Conservation (phyloP, 92 coral and sea anemone species). For the Nematostella vectensis region DNA sequence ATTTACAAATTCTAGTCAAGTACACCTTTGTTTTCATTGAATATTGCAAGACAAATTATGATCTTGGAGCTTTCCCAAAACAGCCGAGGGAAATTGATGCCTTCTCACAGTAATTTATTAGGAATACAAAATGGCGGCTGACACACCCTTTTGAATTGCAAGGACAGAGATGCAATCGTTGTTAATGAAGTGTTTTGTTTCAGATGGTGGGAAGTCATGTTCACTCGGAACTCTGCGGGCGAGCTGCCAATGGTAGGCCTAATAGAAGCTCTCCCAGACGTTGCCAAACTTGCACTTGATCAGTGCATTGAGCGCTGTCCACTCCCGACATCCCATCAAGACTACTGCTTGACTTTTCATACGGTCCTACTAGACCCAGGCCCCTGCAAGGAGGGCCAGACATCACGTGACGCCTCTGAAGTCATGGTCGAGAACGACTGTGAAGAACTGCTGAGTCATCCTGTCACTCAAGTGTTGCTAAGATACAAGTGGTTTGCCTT, state of each 20-base stretch:
- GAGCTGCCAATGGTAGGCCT: slow-evolving; percentile 40
- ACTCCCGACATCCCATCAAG: slow-evolving; percentile 30
- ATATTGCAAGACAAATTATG: too few species aligned
- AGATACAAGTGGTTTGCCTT: slow-evolving; percentile 61
- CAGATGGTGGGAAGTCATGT: slow-evolving; percentile 45
- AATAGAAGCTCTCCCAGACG: slow-evolving; percentile 38
- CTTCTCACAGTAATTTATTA: too few species aligned
- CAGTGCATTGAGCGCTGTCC: slow-evolving; percentile 22
- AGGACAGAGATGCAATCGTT: background rate
- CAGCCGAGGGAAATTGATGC: too few species aligned
- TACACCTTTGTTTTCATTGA: too few species aligned
- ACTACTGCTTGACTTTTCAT: slow-evolving; percentile 28
- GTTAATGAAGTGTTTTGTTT: background rate
- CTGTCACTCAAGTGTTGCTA: slow-evolving; percentile 54
- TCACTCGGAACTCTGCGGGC: slow-evolving; percentile 11
- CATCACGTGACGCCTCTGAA: slow-evolving; percentile 36
- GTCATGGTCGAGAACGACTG: slow-evolving; percentile 55
- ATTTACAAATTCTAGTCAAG: too few species aligned
- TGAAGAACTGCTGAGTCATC: slow-evolving; percentile 65
- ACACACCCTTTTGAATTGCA: too few species aligned
- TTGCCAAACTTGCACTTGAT: slow-evolving; percentile 42
- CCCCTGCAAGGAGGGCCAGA: slow-evolving; percentile 20
- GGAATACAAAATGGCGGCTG: too few species aligned
- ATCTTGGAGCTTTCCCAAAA: too few species aligned
- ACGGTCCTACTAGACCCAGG: slow-evolving; percentile 48